Evolutionary conservation across 1,140 invertebrate species (phyloP).

Genomic region (Aphidius ervi): DNA sequence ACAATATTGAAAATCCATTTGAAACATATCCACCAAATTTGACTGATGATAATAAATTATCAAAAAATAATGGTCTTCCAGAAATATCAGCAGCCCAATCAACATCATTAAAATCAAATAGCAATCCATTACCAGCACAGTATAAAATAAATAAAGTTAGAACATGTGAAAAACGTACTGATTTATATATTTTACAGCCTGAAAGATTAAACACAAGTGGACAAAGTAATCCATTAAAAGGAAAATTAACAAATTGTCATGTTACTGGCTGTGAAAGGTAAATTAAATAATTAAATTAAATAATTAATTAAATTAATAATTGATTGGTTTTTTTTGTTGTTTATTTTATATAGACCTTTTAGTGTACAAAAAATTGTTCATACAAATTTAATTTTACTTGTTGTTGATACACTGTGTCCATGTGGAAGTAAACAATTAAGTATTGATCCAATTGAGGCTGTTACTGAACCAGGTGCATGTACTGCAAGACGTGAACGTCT

Average conservation of each 20-base stretch:
- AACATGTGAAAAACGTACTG: constrained; percentile 81
- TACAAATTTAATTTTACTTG: constrained; percentile 84
- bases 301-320: background rate
- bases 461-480: constrained; percentile 49
- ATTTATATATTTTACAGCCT: constrained; percentile 81
- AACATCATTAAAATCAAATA: constrained; percentile 37
- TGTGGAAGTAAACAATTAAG: constrained; percentile 81
- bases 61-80: constrained; percentile 31
- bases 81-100: constrained; percentile 34
- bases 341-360: constrained; percentile 65
- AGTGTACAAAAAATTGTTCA: constrained; percentile 89
- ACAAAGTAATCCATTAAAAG: constrained; percentile 72
- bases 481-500: constrained; percentile 58
- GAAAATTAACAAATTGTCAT: constrained; percentile 88
- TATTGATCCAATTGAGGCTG: constrained; percentile 70
- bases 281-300: constrained; percentile 19
- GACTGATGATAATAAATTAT: constrained; percentile 32
- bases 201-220: constrained; percentile 74
- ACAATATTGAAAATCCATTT: constrained; percentile 32
- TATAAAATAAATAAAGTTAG: constrained; percentile 53
- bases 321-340: constrained; percentile 13
- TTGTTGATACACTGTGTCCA: constrained; percentile 84
- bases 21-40: constrained; percentile 35
- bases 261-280: constrained; percentile 84
- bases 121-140: constrained; percentile 33